phyloP scores from a whole-genome alignment of 2,888 invertebrate genomes.

The Bombyx huttoni region DNA sequence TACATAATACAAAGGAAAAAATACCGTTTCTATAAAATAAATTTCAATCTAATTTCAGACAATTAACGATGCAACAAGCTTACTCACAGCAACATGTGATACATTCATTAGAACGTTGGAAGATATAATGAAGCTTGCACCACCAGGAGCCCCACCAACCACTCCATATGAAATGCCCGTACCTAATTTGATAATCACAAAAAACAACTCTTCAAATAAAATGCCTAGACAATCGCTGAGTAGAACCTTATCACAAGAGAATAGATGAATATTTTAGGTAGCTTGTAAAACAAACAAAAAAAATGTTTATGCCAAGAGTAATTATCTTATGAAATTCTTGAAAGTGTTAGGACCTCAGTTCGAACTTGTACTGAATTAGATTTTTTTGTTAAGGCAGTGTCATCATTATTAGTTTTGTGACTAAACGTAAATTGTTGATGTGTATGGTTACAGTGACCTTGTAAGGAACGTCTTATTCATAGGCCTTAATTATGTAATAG shows the following conservation, averaged over 20 bases:
- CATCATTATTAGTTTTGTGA: too few species aligned
- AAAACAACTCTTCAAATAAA: constrained; percentile 32
- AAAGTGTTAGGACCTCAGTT: too few species aligned
- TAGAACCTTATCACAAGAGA: constrained; percentile 58
- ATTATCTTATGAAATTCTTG: too few species aligned
- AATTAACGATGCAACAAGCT: constrained; percentile 80
- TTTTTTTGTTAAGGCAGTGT: too few species aligned
- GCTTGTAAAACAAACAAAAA: too few species aligned
- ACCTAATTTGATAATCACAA: constrained; percentile 28
- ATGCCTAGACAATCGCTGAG: constrained; percentile 39
- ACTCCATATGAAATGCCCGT: constrained; percentile 46
- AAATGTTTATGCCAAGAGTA: too few species aligned
- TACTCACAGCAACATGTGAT: constrained; percentile 85
- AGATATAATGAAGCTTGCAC: constrained; percentile 80
- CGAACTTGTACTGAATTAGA: too few species aligned
- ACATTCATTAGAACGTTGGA: constrained; percentile 86
- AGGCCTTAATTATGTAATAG: too few species aligned
- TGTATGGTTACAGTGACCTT: too few species aligned
- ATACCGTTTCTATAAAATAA: background rate
- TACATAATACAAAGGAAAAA: background rate
- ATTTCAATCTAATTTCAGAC: constrained; percentile 57
- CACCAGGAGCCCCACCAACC: constrained; percentile 23
- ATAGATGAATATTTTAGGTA: constrained; percentile 37
- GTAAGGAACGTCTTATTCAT: too few species aligned
- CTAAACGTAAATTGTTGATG: too few species aligned